Percentiles rank a stretch among this genome's conserved stretches.
phyloP scores from a whole-genome alignment of 1,140 invertebrate species.

The Drosophila subpulchrella region DNA sequence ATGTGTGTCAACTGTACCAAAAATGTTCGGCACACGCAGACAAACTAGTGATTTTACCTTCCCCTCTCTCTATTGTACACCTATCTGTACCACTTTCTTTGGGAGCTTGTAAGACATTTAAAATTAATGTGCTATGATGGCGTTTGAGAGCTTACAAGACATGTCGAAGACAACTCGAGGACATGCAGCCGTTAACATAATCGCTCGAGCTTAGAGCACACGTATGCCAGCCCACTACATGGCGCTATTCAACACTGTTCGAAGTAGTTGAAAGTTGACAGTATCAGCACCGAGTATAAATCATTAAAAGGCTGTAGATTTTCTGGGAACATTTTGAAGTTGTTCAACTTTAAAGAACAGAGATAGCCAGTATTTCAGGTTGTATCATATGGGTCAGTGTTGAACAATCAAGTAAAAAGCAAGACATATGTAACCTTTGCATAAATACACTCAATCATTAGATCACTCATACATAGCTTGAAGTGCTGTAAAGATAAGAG shows the following conservation, averaged over 20 bases:
- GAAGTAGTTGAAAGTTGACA: background rate
- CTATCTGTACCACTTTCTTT: conserved; percentile 9
- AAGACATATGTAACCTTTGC: too few relatives aligned
- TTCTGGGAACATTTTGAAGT: background rate
- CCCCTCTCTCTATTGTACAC: background rate
- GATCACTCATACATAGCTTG: background rate
- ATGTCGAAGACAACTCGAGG: conserved; percentile 41
- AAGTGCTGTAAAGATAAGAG: background rate
- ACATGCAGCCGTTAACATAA: conserved; percentile 46
- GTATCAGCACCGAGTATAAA: background rate
- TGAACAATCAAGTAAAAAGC: conserved; percentile 2
- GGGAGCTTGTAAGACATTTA: conserved; percentile 51
- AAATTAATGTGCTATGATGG: conserved; percentile 62
- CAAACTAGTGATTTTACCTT: background rate
- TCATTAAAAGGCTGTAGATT: background rate
- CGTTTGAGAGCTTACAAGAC: conserved; percentile 50
- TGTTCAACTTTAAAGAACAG: background rate
- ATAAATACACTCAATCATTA: too few relatives aligned
- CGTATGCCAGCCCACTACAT: conserved; percentile 7
- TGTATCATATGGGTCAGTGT: conserved; percentile 2
- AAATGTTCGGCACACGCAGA: background rate
- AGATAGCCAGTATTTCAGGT: background rate
- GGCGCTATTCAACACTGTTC: conserved; percentile 30
- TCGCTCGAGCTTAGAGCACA: conserved; percentile 8
- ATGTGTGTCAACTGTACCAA: conserved; percentile 64